These are phyloP conservation scores for Tetragonula clypearis DNA, from an alignment of 1,140 invertebrate genomes.

Conservation along the genomic window DNA sequence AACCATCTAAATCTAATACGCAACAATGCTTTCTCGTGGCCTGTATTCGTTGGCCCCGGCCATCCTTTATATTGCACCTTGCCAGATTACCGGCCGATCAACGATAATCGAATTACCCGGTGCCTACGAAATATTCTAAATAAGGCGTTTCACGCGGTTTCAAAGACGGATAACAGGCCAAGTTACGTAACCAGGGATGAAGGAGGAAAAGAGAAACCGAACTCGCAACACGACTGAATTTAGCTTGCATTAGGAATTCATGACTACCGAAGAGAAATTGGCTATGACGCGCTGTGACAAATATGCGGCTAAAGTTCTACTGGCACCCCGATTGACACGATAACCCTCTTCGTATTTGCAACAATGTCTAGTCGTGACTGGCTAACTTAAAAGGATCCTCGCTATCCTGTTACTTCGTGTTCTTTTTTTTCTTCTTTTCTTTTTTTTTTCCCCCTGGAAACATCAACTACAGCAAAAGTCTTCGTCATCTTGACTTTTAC, in stretches of 20 bases:
- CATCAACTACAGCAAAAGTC: too few relatives aligned
- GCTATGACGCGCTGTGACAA: constrained; percentile 35
- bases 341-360: constrained; percentile 43
- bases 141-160: constrained; percentile 19
- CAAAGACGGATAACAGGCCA: not conserved
- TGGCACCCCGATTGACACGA: constrained; percentile 24
- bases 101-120: constrained; percentile 46
- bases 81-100: constrained; percentile 36
- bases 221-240: constrained; percentile 20
- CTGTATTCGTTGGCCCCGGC: constrained; percentile 22
- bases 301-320: constrained; percentile 19
- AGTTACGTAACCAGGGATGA: constrained; percentile 17
- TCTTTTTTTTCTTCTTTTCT: not conserved
- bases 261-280: constrained; percentile 26
- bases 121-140: constrained; percentile 41
- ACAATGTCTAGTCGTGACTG: constrained; percentile 36
- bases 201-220: not conserved
- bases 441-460: too few relatives aligned
- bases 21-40: constrained; percentile 50
- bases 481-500: not conserved
- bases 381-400: not conserved
- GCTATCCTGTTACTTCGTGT: not conserved
- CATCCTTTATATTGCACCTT: constrained; percentile 11
- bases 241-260: constrained; percentile 23
- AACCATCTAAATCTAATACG: constrained; percentile 49